Conservation (phyloP, 2,888 invertebrate species). For the Petrolisthes cinctipes region DNA sequence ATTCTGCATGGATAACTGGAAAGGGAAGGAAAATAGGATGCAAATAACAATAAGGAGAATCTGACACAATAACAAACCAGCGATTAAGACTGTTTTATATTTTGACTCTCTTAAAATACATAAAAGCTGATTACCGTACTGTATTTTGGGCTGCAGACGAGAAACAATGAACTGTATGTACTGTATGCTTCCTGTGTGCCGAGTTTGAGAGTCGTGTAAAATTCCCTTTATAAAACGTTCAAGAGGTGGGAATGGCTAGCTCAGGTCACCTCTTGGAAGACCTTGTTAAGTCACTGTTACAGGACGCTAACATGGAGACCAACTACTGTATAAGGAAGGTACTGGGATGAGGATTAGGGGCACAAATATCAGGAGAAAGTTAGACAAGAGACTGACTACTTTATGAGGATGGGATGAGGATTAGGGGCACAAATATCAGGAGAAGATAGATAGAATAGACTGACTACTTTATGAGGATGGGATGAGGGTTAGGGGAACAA, state of each 20-base stretch:
- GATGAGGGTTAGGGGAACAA: background rate
- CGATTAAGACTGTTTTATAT: background rate
- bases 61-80: background rate
- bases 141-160: no score
- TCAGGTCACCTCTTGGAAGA: background rate
- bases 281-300: background rate
- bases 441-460: background rate
- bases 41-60: background rate
- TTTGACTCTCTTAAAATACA: no score
- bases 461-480: background rate
- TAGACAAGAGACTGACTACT: background rate
- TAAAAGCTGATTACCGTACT: no score
- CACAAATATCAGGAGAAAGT: background rate
- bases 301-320: background rate
- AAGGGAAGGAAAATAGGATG: background rate
- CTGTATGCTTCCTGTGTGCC: no score
- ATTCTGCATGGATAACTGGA: background rate
- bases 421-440: background rate
- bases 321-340: background rate
- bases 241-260: background rate
- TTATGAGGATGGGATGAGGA: background rate
- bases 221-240: background rate
- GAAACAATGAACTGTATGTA: no score
- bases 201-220: background rate
- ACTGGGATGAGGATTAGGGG: slow-evolving; percentile 11